phyloP scores from a whole-genome alignment of 2,113 vertebrate species.

The Strix uralensis region DNA sequence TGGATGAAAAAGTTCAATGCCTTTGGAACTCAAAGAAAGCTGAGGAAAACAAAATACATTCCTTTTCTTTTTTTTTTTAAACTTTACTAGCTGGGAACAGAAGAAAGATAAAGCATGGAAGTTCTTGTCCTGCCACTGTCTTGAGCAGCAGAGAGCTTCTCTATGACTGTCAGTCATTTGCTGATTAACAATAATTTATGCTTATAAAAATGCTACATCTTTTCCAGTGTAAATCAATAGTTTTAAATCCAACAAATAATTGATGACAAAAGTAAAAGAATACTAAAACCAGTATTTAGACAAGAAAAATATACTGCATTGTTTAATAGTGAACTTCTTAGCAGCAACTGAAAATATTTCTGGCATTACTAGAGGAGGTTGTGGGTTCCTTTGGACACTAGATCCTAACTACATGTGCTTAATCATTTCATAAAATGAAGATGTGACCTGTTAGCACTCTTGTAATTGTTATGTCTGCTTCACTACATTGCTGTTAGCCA shows the following conservation, averaged over 20 bases:
- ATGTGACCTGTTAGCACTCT: neutral
- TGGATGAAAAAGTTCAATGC: neutral
- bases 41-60: neutral
- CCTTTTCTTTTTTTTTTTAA: too few relatives aligned
- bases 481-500: neutral
- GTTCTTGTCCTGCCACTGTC: neutral
- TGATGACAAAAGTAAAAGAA: neutral
- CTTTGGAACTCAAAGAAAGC: neutral
- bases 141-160: neutral
- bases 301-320: neutral
- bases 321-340: neutral
- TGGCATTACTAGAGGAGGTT: neutral
- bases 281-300: neutral
- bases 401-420: neutral
- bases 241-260: neutral
- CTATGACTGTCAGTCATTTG: neutral
- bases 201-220: neutral
- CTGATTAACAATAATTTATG: neutral
- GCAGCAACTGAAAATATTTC: neutral
- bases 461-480: neutral
- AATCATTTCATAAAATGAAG: neutral
- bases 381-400: neutral
- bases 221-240: neutral
- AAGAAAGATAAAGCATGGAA: neutral
- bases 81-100: neutral